phyloP scores from a whole-genome alignment of 2,888 invertebrate genomes.

The Agrotis clavis region DNA sequence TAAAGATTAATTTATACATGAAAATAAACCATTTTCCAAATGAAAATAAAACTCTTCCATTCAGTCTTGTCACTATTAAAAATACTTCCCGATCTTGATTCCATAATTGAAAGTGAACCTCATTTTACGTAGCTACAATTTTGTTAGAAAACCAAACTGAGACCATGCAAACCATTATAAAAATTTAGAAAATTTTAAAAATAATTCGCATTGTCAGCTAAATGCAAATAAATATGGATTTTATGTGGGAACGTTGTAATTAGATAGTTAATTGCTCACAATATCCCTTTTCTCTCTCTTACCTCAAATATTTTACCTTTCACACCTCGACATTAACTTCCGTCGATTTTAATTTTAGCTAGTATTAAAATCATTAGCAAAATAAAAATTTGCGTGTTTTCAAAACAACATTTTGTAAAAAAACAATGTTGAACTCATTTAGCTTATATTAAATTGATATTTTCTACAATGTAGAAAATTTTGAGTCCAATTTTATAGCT shows the following conservation, averaged over 20 bases:
- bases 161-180: slow-evolving; percentile 29
- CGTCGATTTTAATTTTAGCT: slow-evolving; percentile 61
- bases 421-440: slow-evolving; percentile 51
- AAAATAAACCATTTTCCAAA: slow-evolving; percentile 29
- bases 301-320: slow-evolving; percentile 60
- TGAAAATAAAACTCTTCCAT: slow-evolving; percentile 74
- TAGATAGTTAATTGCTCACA: slow-evolving; percentile 67
- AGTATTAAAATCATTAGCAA: slow-evolving; percentile 63
- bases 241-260: slow-evolving; percentile 57
- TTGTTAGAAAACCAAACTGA: slow-evolving; percentile 38
- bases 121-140: slow-evolving; percentile 78
- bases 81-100: slow-evolving; percentile 84
- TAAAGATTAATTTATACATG: not conserved
- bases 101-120: slow-evolving; percentile 78
- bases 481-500: slow-evolving; percentile 41
- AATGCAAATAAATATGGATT: slow-evolving; percentile 49
- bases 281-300: slow-evolving; percentile 61
- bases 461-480: slow-evolving; percentile 57
- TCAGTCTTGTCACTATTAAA: slow-evolving; percentile 70
- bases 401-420: slow-evolving; percentile 38
- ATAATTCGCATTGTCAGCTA: slow-evolving; percentile 9
- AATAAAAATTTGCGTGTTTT: slow-evolving; percentile 62
- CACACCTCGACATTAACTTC: slow-evolving; percentile 58
- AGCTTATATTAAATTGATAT: slow-evolving; percentile 55
- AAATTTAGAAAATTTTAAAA: slow-evolving; percentile 22